Evolutionary conservation across 2,797 vertebrate species (phyloP).

Genomic region (Liasis olivaceus): DNA sequence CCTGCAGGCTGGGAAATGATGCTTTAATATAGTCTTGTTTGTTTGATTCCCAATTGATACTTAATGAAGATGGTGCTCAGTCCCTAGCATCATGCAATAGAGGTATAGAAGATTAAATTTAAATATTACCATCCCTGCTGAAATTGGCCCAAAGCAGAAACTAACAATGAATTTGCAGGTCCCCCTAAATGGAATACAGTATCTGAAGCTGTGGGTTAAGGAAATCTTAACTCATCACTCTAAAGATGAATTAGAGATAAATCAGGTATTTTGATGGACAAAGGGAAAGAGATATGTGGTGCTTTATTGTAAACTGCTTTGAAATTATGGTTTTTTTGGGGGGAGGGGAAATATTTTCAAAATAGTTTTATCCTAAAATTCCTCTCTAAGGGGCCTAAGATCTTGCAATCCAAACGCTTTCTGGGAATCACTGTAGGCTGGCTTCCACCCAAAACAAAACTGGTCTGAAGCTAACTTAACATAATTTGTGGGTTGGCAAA

Average conservation of each 20-base stretch:
- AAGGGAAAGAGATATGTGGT: not conserved
- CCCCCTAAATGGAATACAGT: not conserved
- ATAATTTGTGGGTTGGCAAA: not conserved
- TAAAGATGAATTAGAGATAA: not conserved
- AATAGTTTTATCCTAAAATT: not conserved
- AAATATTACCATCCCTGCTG: conserved; percentile 49
- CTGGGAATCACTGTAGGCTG: not conserved
- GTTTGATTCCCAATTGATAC: conserved; percentile 68
- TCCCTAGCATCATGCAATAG: conserved; percentile 53
- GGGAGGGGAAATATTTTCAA: not conserved
- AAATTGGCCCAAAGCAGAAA: conserved; percentile 17
- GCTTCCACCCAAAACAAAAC: not conserved
- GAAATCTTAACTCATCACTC: not conserved
- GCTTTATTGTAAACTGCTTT: not conserved
- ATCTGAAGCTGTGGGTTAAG: not conserved
- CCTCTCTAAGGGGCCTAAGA: too few relatives aligned
- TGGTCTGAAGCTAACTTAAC: not conserved
- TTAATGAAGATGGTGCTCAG: conserved; percentile 70
- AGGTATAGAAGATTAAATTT: conserved; percentile 61
- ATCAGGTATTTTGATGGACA: not conserved
- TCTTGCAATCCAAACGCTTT: not conserved
- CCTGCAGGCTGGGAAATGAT: conserved; percentile 69
- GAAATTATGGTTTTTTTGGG: not conserved
- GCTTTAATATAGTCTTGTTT: conserved; percentile 74
- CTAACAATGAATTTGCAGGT: not conserved